Conservation (phyloP, 1,140 invertebrate genomes). For the Condylostylus longicornis region DNA sequence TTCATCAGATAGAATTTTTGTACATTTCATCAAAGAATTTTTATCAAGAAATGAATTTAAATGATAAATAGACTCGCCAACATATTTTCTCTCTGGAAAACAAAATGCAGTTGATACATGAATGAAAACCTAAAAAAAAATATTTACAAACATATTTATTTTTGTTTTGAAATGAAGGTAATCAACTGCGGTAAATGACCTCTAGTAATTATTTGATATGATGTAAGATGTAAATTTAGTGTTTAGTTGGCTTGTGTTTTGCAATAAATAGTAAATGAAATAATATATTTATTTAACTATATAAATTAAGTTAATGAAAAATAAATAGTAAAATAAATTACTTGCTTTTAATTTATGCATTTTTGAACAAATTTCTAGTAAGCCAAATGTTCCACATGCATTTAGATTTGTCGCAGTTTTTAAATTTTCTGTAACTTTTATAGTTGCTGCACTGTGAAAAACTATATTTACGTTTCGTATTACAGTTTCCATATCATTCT, state of each 20-base stretch:
- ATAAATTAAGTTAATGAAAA: too few species aligned
- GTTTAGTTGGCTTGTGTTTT: too few species aligned
- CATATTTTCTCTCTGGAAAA: conserved; percentile 53
- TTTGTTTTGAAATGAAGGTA: too few species aligned
- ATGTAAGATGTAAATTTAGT: too few species aligned
- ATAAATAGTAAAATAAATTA: too few species aligned
- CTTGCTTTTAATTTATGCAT: too few species aligned
- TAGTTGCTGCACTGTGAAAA: conserved; percentile 86
- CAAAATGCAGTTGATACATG: conserved; percentile 82
- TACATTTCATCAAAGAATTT: conserved; percentile 41
- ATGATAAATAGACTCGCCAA: conserved; percentile 58
- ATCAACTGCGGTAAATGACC: too few species aligned
- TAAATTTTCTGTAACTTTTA: conserved; percentile 58
- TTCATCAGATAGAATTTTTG: conserved; percentile 42
- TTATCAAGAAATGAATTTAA: conserved; percentile 42
- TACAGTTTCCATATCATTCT: conserved; percentile 4
- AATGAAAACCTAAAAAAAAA: conserved; percentile 46
- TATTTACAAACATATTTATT: too few species aligned
- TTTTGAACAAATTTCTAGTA: too few species aligned
- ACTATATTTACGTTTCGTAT: conserved; percentile 61
- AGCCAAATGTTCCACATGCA: conserved; percentile 45
- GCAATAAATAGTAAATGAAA: too few species aligned
- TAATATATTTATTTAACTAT: too few species aligned
- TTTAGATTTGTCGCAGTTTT: conserved; percentile 49
- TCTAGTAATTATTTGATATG: too few species aligned